These are phyloP conservation scores for Heliothis peltigera DNA, from an alignment of 2,888 invertebrate genomes.

Conservation along the genomic window DNA sequence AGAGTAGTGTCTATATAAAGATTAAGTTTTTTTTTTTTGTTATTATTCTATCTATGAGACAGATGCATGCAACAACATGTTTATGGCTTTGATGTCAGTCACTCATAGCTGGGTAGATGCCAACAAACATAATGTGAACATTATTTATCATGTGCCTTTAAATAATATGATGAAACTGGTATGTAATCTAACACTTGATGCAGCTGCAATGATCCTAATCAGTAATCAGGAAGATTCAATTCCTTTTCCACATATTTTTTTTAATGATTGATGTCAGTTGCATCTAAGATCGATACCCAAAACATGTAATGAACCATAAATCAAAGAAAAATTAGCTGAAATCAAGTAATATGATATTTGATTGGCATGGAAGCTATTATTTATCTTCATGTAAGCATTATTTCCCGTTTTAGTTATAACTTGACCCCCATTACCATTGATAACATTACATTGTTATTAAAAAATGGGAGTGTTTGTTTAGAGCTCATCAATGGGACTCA, in stretches of 20 bases:
- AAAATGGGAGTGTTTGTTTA: background rate
- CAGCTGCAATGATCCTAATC: too few species aligned
- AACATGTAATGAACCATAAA: background rate
- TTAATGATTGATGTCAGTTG: background rate
- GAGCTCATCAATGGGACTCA: slow-evolving; percentile 4
- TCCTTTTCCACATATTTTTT: background rate
- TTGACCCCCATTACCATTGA: slow-evolving; percentile 24
- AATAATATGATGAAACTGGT: background rate
- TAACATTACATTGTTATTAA: slow-evolving; percentile 20
- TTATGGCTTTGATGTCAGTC: background rate
- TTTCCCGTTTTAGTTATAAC: background rate
- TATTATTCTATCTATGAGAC: background rate
- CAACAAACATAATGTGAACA: background rate
- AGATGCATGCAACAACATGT: background rate
- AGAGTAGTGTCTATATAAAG: background rate
- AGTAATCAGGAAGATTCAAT: background rate
- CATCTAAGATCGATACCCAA: background rate
- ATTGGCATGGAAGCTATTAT: background rate
- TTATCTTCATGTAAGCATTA: slow-evolving; percentile 2
- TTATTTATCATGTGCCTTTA: slow-evolving; percentile 6
- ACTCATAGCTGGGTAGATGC: background rate
- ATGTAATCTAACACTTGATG: background rate
- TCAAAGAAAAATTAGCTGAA: background rate
- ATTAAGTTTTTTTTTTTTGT: background rate
- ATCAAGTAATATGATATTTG: slow-evolving; percentile 1